Base-by-base conservation (phyloP, 2,113 vertebrate species). In the Indicator maculatus region DNA sequence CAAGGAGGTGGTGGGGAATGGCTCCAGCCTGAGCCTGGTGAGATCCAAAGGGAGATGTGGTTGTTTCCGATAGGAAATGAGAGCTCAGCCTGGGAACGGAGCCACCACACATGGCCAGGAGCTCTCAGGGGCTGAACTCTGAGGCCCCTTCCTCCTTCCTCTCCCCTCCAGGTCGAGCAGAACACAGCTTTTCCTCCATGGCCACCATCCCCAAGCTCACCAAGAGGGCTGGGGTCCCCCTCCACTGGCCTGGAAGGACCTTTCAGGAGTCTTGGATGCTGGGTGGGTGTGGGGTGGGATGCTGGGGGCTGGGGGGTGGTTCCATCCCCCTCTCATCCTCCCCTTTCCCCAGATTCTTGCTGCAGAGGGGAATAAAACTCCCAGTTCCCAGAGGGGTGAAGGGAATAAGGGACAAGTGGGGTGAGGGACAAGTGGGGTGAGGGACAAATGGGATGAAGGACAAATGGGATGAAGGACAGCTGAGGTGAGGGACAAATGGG, bases 191-290 rank as follows among this genome's bases (percentile, higher is more conserved):
- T 45, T 71, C 71, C 75, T 76, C 7, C 5, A 1, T 45, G 73
- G 67, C 39, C 8, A 0, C 30, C 5, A 0, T 24, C 79, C 66
- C 67, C 73, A 20, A 27, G 38, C 63, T 76, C 6, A 1, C 55
- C 76, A 6, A 41, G 71, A 50, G 44, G 8, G 1, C 2, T 21
- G 26, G 64, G 47, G 27, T 30, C n/a, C 39, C 16, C 36, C 13
- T 19, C 1, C 1, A 2, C 26, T 0, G 2, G 15, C 11, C 55
- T 26, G 11, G 0, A 8, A 74, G 39, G 31, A 63, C 26, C 26
- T 53, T 26, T 26, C 26, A 27, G 15, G 9, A 39, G n/a, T 60
- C 26, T 33, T 19, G 52, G 41, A 4, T 0, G 2, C 5, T 19
- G 3, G 5, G 2, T 0, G 28, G 28, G 16, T 24, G 20, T 20